A percentile compares a stretch with the other conserved stretches of the same genome.
phyloP scores from a whole-genome alignment of 2,888 invertebrate species.

The Seladonia tumulorum region DNA sequence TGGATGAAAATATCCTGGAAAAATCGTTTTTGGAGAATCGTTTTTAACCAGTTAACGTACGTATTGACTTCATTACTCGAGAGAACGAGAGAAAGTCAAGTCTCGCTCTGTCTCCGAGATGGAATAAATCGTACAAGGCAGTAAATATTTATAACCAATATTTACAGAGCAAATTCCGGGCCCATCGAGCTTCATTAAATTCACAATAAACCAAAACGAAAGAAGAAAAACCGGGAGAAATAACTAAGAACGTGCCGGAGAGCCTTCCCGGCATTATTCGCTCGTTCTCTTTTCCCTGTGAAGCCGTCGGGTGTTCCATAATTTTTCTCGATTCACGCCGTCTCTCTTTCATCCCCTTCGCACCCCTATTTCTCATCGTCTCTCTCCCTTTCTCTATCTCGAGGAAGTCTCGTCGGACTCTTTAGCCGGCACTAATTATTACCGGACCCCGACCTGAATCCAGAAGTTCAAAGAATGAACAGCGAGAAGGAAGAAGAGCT shows the following conservation, averaged over 20 bases:
- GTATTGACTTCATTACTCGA: neutral
- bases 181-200: slow-evolving; percentile 31
- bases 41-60: too few relatives aligned
- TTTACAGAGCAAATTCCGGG: neutral
- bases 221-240: neutral
- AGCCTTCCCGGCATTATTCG: neutral
- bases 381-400: neutral
- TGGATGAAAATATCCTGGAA: neutral
- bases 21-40: too few relatives aligned
- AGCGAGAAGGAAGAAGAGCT: slow-evolving; percentile 1
- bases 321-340: slow-evolving; percentile 35
- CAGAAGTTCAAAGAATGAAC: slow-evolving; percentile 53
- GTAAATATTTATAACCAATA: slow-evolving; percentile 18
- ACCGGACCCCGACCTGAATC: slow-evolving; percentile 45
- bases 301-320: slow-evolving; percentile 11
- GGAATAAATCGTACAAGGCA: neutral
- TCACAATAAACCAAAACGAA: neutral
- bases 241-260: neutral
- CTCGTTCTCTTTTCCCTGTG: neutral
- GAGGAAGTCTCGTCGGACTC: slow-evolving; percentile 32
- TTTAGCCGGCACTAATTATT: slow-evolving; percentile 61
- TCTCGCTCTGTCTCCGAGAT: too few relatives aligned
- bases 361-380: neutral
- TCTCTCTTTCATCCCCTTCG: neutral
- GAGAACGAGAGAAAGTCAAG: too few relatives aligned